Evolutionary conservation across 2,888 invertebrate genomes (phyloP).

Genomic region (Argyra leucocephala): DNA sequence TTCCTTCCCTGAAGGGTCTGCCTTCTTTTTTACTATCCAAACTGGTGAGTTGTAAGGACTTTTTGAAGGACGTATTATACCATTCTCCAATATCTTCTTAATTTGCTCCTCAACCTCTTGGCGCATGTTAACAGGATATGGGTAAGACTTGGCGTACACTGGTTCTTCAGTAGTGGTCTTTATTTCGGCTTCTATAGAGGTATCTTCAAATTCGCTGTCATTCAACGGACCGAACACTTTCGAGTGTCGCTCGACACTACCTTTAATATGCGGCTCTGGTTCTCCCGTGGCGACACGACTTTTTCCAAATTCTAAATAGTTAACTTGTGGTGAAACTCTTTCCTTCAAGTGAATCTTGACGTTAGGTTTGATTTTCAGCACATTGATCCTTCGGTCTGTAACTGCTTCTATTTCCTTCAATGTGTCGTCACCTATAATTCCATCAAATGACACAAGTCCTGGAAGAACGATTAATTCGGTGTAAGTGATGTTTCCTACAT

Average conservation of each 20-base stretch:
- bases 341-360: conserved; percentile 4
- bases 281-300: background rate
- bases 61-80: conserved; percentile 29
- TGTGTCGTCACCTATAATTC: conserved; percentile 21
- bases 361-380: conserved; percentile 16
- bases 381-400: conserved; percentile 20
- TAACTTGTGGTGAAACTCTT: conserved; percentile 9
- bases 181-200: conserved; percentile 32
- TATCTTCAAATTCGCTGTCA: background rate
- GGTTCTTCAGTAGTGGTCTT: conserved; percentile 28
- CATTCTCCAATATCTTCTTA: conserved; percentile 28
- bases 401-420: conserved; percentile 21
- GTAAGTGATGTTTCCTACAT: conserved; percentile 14
- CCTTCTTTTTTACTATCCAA: no score
- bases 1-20: no score
- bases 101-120: conserved; percentile 34
- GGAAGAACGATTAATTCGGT: conserved; percentile 19
- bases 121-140: conserved; percentile 34
- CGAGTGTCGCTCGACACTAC: background rate
- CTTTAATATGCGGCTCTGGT: background rate
- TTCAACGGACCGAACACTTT: conserved; percentile 18
- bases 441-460: conserved; percentile 14
- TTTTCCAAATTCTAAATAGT: conserved; percentile 9
- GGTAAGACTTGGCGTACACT: conserved; percentile 32
- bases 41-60: conserved; percentile 26